These are phyloP conservation scores for Lissonota sp. DNA, from an alignment of 2,888 invertebrate species.

Conservation along the genomic window DNA sequence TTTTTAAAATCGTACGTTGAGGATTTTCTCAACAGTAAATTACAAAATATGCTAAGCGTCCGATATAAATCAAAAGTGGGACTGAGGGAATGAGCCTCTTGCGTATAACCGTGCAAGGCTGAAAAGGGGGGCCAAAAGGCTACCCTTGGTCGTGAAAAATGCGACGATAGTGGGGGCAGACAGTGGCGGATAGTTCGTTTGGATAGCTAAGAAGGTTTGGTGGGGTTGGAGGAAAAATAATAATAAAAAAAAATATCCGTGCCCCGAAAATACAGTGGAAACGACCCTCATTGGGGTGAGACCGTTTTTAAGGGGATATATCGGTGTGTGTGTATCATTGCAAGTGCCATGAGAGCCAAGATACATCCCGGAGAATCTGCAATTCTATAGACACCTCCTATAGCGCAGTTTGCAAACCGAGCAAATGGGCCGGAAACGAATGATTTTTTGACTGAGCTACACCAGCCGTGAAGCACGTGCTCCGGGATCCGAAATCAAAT, in stretches of 20 bases:
- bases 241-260: conserved; percentile 32
- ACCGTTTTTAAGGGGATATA: conserved; percentile 67
- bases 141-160: conserved; percentile 40
- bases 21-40: conserved; percentile 83
- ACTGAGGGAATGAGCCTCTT: conserved; percentile 50
- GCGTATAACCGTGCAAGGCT: conserved; percentile 58
- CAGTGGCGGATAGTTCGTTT: neutral
- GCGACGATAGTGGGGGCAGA: conserved; percentile 21
- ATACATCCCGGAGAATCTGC: conserved; percentile 27
- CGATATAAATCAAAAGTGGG: conserved; percentile 84
- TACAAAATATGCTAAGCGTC: conserved; percentile 84
- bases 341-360: neutral
- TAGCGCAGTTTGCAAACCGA: conserved; percentile 82
- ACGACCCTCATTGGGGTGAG: conserved; percentile 66
- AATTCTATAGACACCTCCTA: conserved; percentile 43
- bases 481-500: neutral
- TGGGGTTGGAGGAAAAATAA: conserved; percentile 44
- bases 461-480: conserved; percentile 3
- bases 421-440: conserved; percentile 82
- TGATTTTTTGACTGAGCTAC: conserved; percentile 15
- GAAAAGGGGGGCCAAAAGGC: conserved; percentile 58
- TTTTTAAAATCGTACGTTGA: conserved; percentile 79
- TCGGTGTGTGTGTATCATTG: neutral
- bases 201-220: conserved; percentile 34
- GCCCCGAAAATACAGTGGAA: conserved; percentile 67